A percentile compares a stretch with the other conserved stretches of the same genome.
phyloP scores from a whole-genome alignment of 2,797 vertebrate species.

The Emys orbicularis region DNA sequence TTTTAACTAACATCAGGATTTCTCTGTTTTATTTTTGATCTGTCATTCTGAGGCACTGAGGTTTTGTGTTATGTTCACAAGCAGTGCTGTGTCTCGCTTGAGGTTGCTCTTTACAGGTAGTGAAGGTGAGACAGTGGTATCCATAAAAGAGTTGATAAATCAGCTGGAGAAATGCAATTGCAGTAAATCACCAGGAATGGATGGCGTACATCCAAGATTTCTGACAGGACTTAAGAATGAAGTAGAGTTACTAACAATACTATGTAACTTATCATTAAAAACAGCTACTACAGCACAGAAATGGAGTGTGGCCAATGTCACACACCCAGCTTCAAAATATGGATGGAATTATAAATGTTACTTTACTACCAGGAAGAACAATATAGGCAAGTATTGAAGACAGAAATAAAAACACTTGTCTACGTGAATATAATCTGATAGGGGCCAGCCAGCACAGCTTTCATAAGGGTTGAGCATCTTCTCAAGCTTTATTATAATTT shows the following conservation, averaged over 20 bases:
- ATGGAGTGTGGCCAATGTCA: not conserved
- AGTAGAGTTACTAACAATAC: not conserved
- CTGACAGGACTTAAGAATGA: constrained; percentile 26
- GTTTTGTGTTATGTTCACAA: not conserved
- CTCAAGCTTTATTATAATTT: not conserved
- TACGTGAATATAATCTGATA: not conserved
- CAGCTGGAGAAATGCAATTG: not conserved
- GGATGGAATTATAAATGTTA: not conserved
- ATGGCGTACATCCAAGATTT: not conserved
- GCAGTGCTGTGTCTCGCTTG: not conserved
- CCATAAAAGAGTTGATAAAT: not conserved
- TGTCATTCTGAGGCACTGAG: not conserved
- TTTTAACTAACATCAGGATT: not conserved
- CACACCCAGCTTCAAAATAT: not conserved
- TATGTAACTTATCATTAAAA: constrained; percentile 11
- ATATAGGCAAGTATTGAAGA: not conserved
- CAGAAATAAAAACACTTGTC: not conserved
- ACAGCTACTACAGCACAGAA: not conserved
- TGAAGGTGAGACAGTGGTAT: not conserved
- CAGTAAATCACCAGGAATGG: not conserved
- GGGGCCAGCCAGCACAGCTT: not conserved
- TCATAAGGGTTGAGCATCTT: not conserved
- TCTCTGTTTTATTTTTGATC: not conserved
- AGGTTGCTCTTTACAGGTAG: not conserved
- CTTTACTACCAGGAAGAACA: not conserved